These are phyloP conservation scores for Acropora tenuis DNA, from an alignment of 64 coral and sea anemone species.

Conservation along the genomic window DNA sequence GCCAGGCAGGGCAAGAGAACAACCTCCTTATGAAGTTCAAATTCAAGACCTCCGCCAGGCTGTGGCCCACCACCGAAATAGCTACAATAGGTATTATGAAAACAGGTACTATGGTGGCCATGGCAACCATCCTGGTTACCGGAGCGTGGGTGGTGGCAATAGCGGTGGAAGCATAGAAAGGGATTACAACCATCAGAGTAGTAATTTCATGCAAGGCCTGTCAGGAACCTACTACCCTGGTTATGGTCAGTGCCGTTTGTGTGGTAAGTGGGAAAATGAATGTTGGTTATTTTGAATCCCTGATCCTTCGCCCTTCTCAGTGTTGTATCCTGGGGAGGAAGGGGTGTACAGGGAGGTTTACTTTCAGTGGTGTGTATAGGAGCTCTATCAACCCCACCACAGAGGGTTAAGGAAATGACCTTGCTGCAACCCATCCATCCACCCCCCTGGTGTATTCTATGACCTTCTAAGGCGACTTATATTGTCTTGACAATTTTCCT, in stretches of 20 bases:
- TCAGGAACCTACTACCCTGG: constrained; percentile 32
- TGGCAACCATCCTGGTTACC: constrained; percentile 16
- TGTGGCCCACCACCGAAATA: constrained; percentile 3
- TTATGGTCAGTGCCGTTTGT: constrained; percentile 47
- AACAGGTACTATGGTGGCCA: constrained; percentile 41
- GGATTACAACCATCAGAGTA: background rate
- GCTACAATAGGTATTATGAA: constrained; percentile 20
- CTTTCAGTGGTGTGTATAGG: too few relatives aligned
- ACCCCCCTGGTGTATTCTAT: too few relatives aligned
- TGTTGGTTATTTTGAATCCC: background rate
- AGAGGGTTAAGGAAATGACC: too few relatives aligned
- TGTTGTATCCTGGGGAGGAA: too few relatives aligned
- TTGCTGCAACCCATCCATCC: background rate
- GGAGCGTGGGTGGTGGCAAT: background rate
- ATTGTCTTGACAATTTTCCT: background rate
- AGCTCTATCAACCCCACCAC: too few relatives aligned
- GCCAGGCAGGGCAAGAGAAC: background rate
- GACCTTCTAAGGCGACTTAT: background rate
- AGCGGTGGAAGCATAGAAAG: background rate
- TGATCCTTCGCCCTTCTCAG: too few relatives aligned
- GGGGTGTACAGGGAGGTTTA: too few relatives aligned
- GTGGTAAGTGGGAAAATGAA: constrained; percentile 11
- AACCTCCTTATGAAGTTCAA: constrained; percentile 15
- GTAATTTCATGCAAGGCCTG: constrained; percentile 18
- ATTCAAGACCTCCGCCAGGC: background rate